These are phyloP conservation scores for Gnatocerus cornutus DNA, from an alignment of 2,888 invertebrate species.

Conservation along the genomic window DNA sequence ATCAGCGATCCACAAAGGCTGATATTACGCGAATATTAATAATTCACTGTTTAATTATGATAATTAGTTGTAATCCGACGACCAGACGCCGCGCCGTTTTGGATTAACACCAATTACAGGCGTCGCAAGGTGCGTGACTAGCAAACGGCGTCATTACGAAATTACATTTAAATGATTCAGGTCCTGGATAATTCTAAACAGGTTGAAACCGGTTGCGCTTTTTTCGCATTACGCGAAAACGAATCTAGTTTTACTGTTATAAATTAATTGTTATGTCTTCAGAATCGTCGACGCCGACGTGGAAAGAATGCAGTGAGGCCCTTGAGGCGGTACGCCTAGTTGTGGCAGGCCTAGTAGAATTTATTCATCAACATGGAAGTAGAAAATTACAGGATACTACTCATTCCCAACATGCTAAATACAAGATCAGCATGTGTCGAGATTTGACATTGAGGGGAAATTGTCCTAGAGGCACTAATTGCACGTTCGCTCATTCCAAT, in stretches of 20 bases:
- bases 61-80: no score
- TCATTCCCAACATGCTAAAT: conserved; percentile 80
- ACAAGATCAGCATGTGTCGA: conserved; percentile 93
- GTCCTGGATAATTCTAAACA: no score
- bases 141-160: background rate
- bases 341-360: conserved; percentile 84
- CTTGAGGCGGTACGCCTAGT: conserved; percentile 81
- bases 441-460: conserved; percentile 85
- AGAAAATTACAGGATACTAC: conserved; percentile 77
- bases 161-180: background rate
- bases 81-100: no score
- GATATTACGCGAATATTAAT: background rate
- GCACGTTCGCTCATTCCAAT: conserved; percentile 94
- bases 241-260: no score
- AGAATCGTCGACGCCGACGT: conserved; percentile 78
- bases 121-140: no score
- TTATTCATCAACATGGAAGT: conserved; percentile 83
- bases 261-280: conserved; percentile 50
- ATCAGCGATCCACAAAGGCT: background rate
- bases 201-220: no score
- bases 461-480: conserved; percentile 90
- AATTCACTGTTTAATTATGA: no score
- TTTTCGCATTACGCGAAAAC: no score
- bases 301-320: conserved; percentile 79
- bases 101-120: no score